Evolutionary conservation across 2,113 vertebrate species (phyloP).

Genomic region (Podarcis muralis): DNA sequence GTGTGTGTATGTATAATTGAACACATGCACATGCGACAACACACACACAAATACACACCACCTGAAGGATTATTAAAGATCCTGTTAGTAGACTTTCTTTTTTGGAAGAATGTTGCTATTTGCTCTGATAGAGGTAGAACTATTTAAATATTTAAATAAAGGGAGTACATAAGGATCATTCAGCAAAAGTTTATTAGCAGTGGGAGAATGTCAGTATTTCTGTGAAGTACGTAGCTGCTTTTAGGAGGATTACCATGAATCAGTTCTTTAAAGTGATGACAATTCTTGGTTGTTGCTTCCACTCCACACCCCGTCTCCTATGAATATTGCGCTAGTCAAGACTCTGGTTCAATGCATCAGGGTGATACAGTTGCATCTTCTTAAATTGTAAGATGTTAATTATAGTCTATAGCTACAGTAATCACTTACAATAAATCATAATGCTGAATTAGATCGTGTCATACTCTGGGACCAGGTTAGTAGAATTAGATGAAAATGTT

Average conservation of each 20-base stretch:
- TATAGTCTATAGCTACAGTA: not conserved
- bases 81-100: not conserved
- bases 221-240: rapidly evolving
- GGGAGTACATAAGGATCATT: not conserved
- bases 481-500: not conserved
- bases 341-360: conserved; percentile 8
- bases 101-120: not conserved
- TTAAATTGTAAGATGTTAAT: conserved; percentile 39
- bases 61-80: not conserved
- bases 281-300: not conserved
- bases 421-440: conserved; percentile 11
- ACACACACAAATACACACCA: not conserved
- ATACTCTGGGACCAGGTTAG: not conserved
- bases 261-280: not conserved
- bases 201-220: not conserved
- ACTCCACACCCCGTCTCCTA: too few species aligned
- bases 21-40: not conserved
- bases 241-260: not conserved
- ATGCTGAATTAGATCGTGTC: not conserved
- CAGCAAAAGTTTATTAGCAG: not conserved
- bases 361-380: conserved; percentile 4
- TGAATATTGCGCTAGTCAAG: not conserved
- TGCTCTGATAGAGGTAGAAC: not conserved
- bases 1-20: not conserved
- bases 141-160: not conserved